A percentile compares a stretch with the other conserved stretches of the same genome.
phyloP scores from a whole-genome alignment of 2,888 invertebrate genomes.

The Ectemnius continuus region DNA sequence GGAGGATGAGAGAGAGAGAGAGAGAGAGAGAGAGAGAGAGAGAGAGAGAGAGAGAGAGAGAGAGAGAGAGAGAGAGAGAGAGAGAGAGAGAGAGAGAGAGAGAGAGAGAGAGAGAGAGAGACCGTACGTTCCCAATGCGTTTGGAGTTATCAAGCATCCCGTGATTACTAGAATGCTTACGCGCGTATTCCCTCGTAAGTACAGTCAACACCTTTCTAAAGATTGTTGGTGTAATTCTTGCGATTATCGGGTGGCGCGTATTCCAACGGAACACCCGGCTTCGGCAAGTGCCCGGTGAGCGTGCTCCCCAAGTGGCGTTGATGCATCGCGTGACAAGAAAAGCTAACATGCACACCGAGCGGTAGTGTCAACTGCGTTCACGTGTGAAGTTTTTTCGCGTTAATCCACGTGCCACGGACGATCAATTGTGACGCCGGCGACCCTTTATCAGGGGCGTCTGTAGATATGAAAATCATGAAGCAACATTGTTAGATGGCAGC shows the following conservation, averaged over 20 bases:
- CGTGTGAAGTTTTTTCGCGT: background rate
- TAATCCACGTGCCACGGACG: constrained; percentile 34
- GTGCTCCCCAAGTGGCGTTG: background rate
- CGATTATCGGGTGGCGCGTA: no score
- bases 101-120: no score
- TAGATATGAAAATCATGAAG: constrained; percentile 39
- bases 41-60: no score
- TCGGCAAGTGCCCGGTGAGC: background rate
- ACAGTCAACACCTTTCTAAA: no score
- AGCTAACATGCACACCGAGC: background rate
- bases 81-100: no score
- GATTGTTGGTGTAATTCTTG: no score
- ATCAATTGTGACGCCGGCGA: constrained; percentile 23
- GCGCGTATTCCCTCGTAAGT: background rate
- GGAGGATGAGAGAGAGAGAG: no score
- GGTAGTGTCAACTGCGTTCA: background rate
- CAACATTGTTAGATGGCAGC: constrained; percentile 57
- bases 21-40: no score
- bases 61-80: no score
- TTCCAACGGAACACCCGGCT: no score
- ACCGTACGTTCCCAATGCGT: no score
- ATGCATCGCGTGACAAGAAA: background rate
- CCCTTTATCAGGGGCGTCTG: constrained; percentile 30
- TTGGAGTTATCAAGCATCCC: background rate
- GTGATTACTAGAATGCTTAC: background rate